Conservation (phyloP, 2,113 vertebrate species). For the Hemiprocne comata region DNA sequence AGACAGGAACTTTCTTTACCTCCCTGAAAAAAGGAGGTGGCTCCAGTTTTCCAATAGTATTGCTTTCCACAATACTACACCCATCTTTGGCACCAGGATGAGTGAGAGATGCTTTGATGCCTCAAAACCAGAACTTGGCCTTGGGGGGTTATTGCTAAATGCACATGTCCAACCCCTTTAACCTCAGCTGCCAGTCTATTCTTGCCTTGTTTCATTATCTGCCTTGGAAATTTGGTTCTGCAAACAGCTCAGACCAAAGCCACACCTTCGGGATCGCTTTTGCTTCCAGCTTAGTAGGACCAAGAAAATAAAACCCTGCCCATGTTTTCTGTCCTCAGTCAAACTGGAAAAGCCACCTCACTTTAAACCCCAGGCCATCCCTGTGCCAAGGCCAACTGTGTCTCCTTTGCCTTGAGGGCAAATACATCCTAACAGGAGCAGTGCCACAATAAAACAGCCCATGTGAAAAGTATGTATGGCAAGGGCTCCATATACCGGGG, state of each 20-base stretch:
- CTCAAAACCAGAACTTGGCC: background rate
- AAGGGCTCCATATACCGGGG: accelerated
- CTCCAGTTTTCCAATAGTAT: background rate
- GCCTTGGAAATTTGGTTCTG: background rate
- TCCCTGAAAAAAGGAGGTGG: background rate
- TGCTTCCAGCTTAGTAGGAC: background rate
- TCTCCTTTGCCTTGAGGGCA: background rate
- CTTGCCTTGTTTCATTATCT: background rate
- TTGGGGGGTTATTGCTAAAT: background rate
- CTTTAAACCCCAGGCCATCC: background rate
- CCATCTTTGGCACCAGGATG: background rate
- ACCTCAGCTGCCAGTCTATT: background rate
- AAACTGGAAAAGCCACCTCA: background rate
- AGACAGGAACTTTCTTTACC: background rate
- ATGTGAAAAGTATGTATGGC: accelerated
- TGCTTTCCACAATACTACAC: background rate
- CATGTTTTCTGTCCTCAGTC: background rate
- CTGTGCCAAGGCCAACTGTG: background rate
- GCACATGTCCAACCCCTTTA: background rate
- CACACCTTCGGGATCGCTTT: conserved; percentile 21
- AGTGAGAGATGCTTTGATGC: background rate
- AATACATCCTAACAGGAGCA: background rate
- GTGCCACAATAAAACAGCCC: background rate
- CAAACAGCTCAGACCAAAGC: background rate
- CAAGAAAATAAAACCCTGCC: background rate